phyloP scores from a whole-genome alignment of 1,140 invertebrate genomes.

The Heliothis subflexa region DNA sequence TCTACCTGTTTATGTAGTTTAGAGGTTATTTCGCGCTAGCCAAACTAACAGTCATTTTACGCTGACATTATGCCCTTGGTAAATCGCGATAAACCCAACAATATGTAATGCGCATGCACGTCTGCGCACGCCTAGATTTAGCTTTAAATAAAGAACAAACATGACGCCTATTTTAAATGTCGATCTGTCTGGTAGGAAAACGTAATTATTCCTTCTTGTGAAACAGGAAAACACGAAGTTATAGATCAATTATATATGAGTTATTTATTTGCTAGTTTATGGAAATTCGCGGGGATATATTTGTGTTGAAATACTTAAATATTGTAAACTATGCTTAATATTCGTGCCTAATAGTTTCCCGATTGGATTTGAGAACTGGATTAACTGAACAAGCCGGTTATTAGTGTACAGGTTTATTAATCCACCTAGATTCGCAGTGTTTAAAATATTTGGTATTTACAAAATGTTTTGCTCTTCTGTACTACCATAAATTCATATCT shows the following conservation, averaged over 20 bases:
- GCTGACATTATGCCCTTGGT: constrained; percentile 35
- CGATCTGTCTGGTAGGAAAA: constrained; percentile 8
- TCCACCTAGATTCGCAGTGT: background rate
- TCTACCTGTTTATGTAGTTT: constrained; percentile 37
- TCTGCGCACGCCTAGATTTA: constrained; percentile 8
- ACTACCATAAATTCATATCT: too few species aligned
- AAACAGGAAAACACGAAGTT: background rate
- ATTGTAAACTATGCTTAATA: background rate
- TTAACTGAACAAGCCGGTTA: background rate
- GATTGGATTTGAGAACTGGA: background rate
- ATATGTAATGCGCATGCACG: constrained; percentile 23
- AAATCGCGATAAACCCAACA: constrained; percentile 22
- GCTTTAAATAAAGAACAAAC: constrained; percentile 13
- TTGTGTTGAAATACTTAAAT: constrained; percentile 3
- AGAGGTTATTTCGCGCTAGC: constrained; percentile 37
- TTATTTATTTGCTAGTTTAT: background rate
- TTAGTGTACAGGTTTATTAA: constrained; percentile 9
- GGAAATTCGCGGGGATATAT: background rate
- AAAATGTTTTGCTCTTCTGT: background rate
- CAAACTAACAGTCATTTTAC: background rate
- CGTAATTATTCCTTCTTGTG: background rate
- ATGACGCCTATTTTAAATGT: constrained; percentile 14
- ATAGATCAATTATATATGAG: too few species aligned
- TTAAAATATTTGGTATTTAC: background rate
- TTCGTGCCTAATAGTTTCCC: constrained; percentile 20